A percentile compares a stretch with the other conserved stretches of the same genome.
These are phyloP conservation scores for Protonibea diacanthus DNA, from an alignment of 2,797 vertebrate species.

Conservation along the genomic window DNA sequence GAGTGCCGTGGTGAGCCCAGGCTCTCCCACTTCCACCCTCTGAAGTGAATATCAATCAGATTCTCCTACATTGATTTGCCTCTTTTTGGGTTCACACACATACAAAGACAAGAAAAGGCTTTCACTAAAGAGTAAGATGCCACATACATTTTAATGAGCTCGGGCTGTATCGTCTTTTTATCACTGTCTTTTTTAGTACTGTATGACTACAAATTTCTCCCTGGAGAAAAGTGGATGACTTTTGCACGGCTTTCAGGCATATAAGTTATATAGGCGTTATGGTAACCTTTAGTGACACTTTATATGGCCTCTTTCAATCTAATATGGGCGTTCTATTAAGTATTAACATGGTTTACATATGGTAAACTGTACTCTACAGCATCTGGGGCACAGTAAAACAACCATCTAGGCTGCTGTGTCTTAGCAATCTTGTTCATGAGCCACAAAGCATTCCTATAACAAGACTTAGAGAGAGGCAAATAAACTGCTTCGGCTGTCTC, in stretches of 20 bases:
- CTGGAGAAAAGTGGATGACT: slow-evolving; percentile 64
- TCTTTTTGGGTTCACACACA: slow-evolving; percentile 81
- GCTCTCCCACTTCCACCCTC: slow-evolving; percentile 82
- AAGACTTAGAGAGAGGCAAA: slow-evolving; percentile 20
- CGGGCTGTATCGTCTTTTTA: slow-evolving; percentile 70
- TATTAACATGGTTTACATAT: slow-evolving; percentile 58
- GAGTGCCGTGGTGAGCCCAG: slow-evolving; percentile 80
- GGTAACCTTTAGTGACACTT: slow-evolving; percentile 56
- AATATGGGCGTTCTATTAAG: slow-evolving; percentile 30
- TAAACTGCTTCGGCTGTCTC: slow-evolving; percentile 25
- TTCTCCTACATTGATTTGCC: slow-evolving; percentile 85
- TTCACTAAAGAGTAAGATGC: slow-evolving; percentile 77
- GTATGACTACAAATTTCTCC: slow-evolving; percentile 77
- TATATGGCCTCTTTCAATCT: slow-evolving; percentile 59
- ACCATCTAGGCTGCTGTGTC: slow-evolving; percentile 29
- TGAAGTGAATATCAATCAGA: slow-evolving; percentile 88
- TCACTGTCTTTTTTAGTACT: slow-evolving; percentile 74
- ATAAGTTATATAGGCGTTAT: slow-evolving; percentile 56
- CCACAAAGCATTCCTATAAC: slow-evolving; percentile 34
- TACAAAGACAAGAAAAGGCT: slow-evolving; percentile 81
- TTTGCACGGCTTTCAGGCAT: slow-evolving; percentile 60
- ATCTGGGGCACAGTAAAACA: slow-evolving; percentile 40
- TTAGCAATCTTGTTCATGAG: slow-evolving; percentile 42
- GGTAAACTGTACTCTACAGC: slow-evolving; percentile 41
- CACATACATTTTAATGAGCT: slow-evolving; percentile 83